Base-by-base conservation (phyloP, 2,113 vertebrate genomes). In the Pachycephala philippinensis region DNA sequence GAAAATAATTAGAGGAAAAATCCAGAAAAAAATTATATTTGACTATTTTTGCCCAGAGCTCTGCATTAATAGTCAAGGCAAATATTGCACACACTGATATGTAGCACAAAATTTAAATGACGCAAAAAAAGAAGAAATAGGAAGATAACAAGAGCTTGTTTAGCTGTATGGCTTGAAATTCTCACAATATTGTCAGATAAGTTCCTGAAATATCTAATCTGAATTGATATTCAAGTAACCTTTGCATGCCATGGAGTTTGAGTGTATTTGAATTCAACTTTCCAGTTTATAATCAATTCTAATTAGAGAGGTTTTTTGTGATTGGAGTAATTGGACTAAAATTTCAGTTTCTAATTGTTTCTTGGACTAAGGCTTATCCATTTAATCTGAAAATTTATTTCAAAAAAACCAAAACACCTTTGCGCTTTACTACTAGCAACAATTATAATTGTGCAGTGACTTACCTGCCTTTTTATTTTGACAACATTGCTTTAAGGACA, bases 401-500 rank as follows among this genome's bases (percentile, higher is more conserved):
- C 14, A 22, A 33, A 90, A 60, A 54, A 33, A 13, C 13, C 6
- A 13, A 31, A 57, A 11, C 4, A 85, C 18, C 56, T 84, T 35
- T 89, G 37, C 82, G 52, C 53, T 89, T 93, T 90, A 80, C 28
- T 86, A 70, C 19, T 37, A 18, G 13, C 61, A 90, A 70, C 61
- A 92, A 50, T 81, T 91, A 88, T 71, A 80, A 91, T 57, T 88
- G 28, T 74, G 37, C 35, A 2, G 50, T 75, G 61, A 66, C 77
- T 95, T 87, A 47, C 63, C 65, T 89, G 54, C 14, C 84, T 95
- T 95, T 87, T 76, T 89, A 66, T 96, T 96, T 89, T 95, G 88
- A 94, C 84, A 97, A 92, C 64, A 61, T 56, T 90, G 68, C 61
- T 97, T 90, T 94, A 94, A 96, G 81, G 75, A 89, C 86, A 92